A percentile compares a stretch with the other conserved stretches of the same genome.
Evolutionary conservation across 2,113 vertebrate genomes (phyloP).

Genomic region (Amazona guildingii): DNA sequence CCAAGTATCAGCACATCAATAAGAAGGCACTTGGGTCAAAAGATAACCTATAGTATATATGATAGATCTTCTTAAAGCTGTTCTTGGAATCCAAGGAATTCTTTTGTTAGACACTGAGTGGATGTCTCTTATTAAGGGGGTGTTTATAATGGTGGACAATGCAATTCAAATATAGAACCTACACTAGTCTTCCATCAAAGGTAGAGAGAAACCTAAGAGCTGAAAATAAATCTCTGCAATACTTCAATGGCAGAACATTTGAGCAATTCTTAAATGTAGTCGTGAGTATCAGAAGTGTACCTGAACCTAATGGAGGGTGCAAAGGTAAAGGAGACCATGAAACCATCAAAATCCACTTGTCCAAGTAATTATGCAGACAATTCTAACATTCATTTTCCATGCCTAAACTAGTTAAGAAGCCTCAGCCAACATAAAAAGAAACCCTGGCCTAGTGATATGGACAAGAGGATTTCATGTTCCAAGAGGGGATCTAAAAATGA

Average conservation of each 20-base stretch:
- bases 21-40: slow-evolving; percentile 69
- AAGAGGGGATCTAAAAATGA: slow-evolving; percentile 19
- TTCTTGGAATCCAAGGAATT: slow-evolving; percentile 65
- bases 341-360: neutral
- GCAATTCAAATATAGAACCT: slow-evolving; percentile 24
- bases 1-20: slow-evolving; percentile 72
- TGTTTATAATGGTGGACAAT: slow-evolving; percentile 66
- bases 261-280: slow-evolving; percentile 34
- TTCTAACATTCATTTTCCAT: slow-evolving; percentile 18
- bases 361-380: slow-evolving; percentile 41
- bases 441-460: neutral
- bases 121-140: slow-evolving; percentile 65
- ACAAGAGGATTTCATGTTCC: slow-evolving; percentile 20
- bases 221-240: slow-evolving; percentile 54
- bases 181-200: slow-evolving; percentile 57
- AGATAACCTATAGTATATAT: slow-evolving; percentile 56
- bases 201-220: slow-evolving; percentile 28
- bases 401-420: slow-evolving; percentile 4
- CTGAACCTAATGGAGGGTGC: slow-evolving; percentile 2
- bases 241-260: slow-evolving; percentile 11
- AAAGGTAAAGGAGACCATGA: slow-evolving; percentile 26
- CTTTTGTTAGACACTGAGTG: slow-evolving; percentile 62
- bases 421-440: neutral
- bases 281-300: neutral
- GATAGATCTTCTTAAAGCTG: slow-evolving; percentile 60